A percentile compares a stretch with the other conserved stretches of the same genome.
Conservation (phyloP, 2,113 vertebrate genomes). For the Peromyscus maniculatus region DNA sequence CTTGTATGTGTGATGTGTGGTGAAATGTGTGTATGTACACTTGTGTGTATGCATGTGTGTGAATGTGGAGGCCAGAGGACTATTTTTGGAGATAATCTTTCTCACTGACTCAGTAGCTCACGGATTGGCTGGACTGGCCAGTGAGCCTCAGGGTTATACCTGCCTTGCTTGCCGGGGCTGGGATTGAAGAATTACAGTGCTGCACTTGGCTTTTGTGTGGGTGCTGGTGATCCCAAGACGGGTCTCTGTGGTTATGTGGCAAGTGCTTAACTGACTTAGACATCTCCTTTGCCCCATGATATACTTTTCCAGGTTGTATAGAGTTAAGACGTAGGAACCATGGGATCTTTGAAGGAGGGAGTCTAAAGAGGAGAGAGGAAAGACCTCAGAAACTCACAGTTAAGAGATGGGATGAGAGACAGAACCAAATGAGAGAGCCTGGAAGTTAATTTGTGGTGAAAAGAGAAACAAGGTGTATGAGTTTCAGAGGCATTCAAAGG, state of each 20-base stretch:
- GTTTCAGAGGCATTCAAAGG: not conserved
- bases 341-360: not conserved
- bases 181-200: not conserved
- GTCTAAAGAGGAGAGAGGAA: not conserved
- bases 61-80: too few relatives aligned
- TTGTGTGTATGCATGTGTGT: not conserved
- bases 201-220: not conserved
- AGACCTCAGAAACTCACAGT: not conserved
- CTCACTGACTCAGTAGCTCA: not conserved
- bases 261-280: not conserved
- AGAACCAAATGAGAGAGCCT: not conserved
- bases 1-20: not conserved
- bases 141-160: not conserved
- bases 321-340: not conserved
- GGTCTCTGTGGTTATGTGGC: not conserved
- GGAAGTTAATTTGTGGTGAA: not conserved
- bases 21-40: not conserved
- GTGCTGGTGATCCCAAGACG: fast-evolving
- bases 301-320: not conserved
- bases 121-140: not conserved
- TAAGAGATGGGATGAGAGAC: not conserved
- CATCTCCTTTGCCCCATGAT: not conserved
- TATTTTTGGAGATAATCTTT: not conserved
- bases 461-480: not conserved
- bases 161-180: not conserved